These are phyloP conservation scores for Mobula birostris DNA, from an alignment of 2,113 vertebrate genomes.

Conservation along the genomic window DNA sequence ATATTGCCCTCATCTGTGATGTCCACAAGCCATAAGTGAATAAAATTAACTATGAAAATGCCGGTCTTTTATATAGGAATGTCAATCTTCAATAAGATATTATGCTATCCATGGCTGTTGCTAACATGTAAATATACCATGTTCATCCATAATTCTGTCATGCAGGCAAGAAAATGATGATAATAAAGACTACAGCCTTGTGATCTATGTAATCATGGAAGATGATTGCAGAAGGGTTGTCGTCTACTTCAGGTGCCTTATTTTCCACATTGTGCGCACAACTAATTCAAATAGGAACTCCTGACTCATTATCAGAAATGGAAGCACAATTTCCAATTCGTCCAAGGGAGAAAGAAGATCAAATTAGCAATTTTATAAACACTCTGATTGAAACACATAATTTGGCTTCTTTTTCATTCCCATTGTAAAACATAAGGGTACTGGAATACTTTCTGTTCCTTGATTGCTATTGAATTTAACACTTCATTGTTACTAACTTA, in stretches of 20 bases:
- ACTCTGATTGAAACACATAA: background rate
- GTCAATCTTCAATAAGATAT: too few species aligned
- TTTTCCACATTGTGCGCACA: background rate
- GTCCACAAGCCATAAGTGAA: too few species aligned
- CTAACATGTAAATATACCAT: too few species aligned
- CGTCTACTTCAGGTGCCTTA: background rate
- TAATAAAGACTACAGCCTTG: background rate
- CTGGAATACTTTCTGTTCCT: background rate
- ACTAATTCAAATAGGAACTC: background rate
- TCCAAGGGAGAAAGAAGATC: background rate
- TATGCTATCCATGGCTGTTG: too few species aligned
- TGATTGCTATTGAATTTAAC: slow-evolving; percentile 20
- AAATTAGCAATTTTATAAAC: slow-evolving; percentile 8
- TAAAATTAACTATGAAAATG: too few species aligned
- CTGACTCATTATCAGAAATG: slow-evolving; percentile 10
- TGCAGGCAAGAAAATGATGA: background rate
- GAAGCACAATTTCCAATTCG: background rate
- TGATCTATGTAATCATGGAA: background rate
- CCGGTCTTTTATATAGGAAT: too few species aligned
- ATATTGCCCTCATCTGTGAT: too few species aligned
- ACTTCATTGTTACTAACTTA: background rate
- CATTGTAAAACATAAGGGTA: background rate
- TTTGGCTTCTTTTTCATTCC: background rate
- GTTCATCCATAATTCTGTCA: background rate
- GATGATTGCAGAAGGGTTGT: background rate